A percentile compares a stretch with the other conserved stretches of the same genome.
phyloP scores from a whole-genome alignment of 2,888 invertebrate genomes.

The Resseliella maxima region DNA sequence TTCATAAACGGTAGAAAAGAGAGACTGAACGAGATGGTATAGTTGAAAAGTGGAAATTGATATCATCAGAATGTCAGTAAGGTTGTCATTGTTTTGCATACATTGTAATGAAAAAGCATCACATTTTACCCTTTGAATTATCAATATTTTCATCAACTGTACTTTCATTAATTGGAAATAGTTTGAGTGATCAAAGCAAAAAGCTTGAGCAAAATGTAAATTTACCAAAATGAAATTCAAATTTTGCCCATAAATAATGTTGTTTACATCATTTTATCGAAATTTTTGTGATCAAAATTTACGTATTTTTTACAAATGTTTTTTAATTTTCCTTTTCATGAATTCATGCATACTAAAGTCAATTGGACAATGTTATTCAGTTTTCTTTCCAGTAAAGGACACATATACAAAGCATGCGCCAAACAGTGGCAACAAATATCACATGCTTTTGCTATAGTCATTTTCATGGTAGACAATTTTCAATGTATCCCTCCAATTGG shows the following conservation, averaged over 20 bases:
- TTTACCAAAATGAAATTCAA: neutral
- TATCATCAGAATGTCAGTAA: neutral
- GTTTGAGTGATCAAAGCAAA: neutral
- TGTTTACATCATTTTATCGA: neutral
- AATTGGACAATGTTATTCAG: neutral
- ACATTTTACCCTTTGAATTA: neutral
- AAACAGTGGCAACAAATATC: neutral
- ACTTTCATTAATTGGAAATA: neutral
- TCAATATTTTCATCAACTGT: neutral
- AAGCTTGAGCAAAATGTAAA: neutral
- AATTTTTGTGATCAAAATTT: neutral
- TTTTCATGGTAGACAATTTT: neutral
- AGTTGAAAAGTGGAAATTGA: neutral
- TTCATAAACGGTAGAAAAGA: neutral
- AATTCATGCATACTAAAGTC: neutral
- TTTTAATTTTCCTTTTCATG: neutral
- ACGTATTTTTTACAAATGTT: neutral
- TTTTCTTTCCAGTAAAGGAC: neutral
- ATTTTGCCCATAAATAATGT: conserved; percentile 14
- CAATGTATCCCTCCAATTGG: neutral
- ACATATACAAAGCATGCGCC: conserved; percentile 16
- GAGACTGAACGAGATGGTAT: neutral
- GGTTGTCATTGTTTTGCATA: neutral
- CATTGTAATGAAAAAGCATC: neutral
- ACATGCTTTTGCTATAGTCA: conserved; percentile 25